Evolutionary conservation across 2,113 vertebrate species (phyloP).

Genomic region (Leptodactylus fuscus): DNA sequence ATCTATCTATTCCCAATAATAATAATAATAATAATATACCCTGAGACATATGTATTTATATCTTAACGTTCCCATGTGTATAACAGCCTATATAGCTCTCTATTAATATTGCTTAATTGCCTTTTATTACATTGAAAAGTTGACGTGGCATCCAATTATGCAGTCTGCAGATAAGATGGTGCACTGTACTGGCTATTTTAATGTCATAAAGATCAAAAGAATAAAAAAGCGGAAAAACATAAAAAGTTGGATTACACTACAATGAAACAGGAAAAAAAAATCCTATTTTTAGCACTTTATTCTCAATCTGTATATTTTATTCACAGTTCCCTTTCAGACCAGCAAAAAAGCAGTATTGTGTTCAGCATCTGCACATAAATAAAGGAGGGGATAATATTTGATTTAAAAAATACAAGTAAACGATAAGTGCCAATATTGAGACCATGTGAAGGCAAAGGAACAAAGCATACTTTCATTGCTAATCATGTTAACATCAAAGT

Average conservation of each 20-base stretch:
- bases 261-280: slow-evolving; percentile 60
- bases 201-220: slow-evolving; percentile 54
- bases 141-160: slow-evolving; percentile 56
- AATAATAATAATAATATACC: no score
- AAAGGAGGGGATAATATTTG: slow-evolving; percentile 67
- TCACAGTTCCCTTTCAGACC: slow-evolving; percentile 62
- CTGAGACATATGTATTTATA: neutral
- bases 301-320: slow-evolving; percentile 60
- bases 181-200: slow-evolving; percentile 56
- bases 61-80: neutral
- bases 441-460: slow-evolving; percentile 84
- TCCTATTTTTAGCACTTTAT: slow-evolving; percentile 63
- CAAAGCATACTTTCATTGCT: slow-evolving; percentile 87
- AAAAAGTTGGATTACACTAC: slow-evolving; percentile 61
- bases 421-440: slow-evolving; percentile 80
- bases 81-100: neutral
- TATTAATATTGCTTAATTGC: slow-evolving; percentile 40
- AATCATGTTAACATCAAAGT: slow-evolving; percentile 88
- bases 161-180: slow-evolving; percentile 57
- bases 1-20: slow-evolving; percentile 16
- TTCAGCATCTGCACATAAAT: slow-evolving; percentile 67
- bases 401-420: slow-evolving; percentile 73
- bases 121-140: slow-evolving; percentile 41
- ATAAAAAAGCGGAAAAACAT: slow-evolving; percentile 61
- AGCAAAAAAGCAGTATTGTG: slow-evolving; percentile 61